These are phyloP conservation scores for Tachystola acroxantha DNA, from an alignment of 2,888 invertebrate species.

Conservation along the genomic window DNA sequence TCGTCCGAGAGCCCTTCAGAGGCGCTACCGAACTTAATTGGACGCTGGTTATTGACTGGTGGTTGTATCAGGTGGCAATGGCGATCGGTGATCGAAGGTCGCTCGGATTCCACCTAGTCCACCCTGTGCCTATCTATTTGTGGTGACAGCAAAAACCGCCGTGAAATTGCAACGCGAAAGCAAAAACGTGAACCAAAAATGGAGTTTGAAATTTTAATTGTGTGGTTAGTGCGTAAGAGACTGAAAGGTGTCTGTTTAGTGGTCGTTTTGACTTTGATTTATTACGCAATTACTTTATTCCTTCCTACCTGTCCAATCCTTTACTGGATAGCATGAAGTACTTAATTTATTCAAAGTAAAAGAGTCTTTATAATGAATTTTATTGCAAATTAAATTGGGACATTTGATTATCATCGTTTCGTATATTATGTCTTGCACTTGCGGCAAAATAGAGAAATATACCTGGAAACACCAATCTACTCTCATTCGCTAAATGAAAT, in stretches of 20 bases:
- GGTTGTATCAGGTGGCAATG: conserved; percentile 42
- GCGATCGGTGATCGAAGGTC: conserved; percentile 55
- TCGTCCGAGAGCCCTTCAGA: conserved; percentile 50
- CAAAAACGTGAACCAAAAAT: conserved; percentile 26
- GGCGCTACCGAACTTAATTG: conserved; percentile 76
- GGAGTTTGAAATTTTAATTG: conserved; percentile 27
- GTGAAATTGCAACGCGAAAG: conserved; percentile 3
- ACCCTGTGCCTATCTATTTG: conserved; percentile 36
- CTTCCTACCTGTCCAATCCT: background rate
- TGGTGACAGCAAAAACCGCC: conserved; percentile 35
- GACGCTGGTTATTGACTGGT: conserved; percentile 56
- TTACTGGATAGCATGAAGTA: background rate
- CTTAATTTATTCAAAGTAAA: too few relatives aligned
- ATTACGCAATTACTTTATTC: background rate
- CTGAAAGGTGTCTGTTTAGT: conserved; percentile 4
- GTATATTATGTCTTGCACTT: too few relatives aligned
- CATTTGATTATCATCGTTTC: too few relatives aligned
- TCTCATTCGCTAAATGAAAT: too few relatives aligned
- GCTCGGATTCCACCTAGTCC: conserved; percentile 23
- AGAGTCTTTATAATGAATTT: too few relatives aligned
- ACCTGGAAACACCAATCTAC: too few relatives aligned
- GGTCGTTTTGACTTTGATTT: conserved; percentile 7
- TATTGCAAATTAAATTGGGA: too few relatives aligned
- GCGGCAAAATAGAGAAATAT: too few relatives aligned
- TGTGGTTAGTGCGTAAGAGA: conserved; percentile 9